Evolutionary conservation across 2,797 vertebrate species (phyloP).

Genomic region (Fistularia commersonii): DNA sequence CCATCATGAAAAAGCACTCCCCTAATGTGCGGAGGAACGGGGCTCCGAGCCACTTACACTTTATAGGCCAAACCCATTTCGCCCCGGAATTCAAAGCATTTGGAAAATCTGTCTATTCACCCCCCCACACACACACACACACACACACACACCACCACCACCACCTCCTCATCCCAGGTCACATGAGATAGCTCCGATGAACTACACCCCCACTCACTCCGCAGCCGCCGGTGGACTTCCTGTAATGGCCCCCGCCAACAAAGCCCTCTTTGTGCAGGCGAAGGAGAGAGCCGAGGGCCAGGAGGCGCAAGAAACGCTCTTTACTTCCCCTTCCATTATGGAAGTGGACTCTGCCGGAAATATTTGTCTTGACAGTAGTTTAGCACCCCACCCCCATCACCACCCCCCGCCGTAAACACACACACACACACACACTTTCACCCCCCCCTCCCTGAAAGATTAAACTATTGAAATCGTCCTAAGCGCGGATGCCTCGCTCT

Average conservation of each 20-base stretch:
- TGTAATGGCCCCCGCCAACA: conserved; percentile 93
- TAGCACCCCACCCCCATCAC: conserved; percentile 51
- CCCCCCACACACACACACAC: conserved; percentile 72
- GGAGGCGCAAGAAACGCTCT: conserved; percentile 78
- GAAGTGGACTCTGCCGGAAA: conserved; percentile 82
- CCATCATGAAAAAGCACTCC: conserved; percentile 81
- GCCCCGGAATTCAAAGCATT: conserved; percentile 96
- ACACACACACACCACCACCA: conserved; percentile 79
- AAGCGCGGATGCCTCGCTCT: conserved; percentile 69
- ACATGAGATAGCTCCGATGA: conserved; percentile 90
- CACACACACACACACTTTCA: too few relatives aligned
- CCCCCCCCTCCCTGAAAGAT: conserved; percentile 69
- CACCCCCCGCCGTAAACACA: background rate
- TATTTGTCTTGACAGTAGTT: conserved; percentile 90
- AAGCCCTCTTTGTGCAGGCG: conserved; percentile 94
- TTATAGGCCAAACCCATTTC: conserved; percentile 92
- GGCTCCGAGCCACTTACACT: conserved; percentile 83
- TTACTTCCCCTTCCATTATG: conserved; percentile 83
- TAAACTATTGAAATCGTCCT: conserved; percentile 79
- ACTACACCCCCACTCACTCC: conserved; percentile 76
- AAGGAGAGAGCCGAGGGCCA: conserved; percentile 83
- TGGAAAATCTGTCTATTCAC: conserved; percentile 98
- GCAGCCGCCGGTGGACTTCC: too few relatives aligned
- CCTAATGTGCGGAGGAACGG: conserved; percentile 87
- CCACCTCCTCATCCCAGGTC: conserved; percentile 81